Conservation (phyloP, 2,888 invertebrate species). For the Crematogaster levior region DNA sequence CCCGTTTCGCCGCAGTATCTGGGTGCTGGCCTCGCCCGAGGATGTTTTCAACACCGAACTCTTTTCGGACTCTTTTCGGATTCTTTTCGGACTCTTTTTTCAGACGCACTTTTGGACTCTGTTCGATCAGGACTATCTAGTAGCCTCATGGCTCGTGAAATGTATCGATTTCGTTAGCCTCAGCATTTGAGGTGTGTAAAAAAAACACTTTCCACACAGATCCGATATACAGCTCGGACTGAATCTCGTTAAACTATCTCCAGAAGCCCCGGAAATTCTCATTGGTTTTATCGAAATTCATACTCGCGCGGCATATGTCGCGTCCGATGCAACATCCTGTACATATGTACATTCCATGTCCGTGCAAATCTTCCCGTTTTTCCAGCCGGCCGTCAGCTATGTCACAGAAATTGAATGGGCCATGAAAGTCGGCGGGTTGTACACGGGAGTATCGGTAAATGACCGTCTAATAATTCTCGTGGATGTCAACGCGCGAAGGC, state of each 20-base stretch:
- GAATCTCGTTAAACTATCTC: slow-evolving; percentile 76
- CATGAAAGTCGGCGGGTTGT: slow-evolving; percentile 61
- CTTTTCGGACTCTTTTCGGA: too few species aligned
- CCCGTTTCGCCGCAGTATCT: slow-evolving; percentile 55
- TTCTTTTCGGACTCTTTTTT: too few species aligned
- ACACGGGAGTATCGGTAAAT: slow-evolving; percentile 48
- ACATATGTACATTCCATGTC: neutral
- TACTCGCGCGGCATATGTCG: too few species aligned
- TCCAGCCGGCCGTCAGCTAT: slow-evolving; percentile 27
- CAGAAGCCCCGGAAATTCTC: slow-evolving; percentile 74
- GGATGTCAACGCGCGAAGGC: neutral
- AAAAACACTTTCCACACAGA: slow-evolving; percentile 37
- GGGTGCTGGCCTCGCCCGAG: too few species aligned
- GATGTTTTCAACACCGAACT: too few species aligned
- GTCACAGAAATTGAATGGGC: slow-evolving; percentile 66
- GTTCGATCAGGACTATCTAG: neutral
- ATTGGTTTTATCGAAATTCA: slow-evolving; percentile 76
- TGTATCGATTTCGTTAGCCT: slow-evolving; percentile 70
- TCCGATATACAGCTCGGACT: slow-evolving; percentile 43
- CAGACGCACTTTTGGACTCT: too few species aligned
- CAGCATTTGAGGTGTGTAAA: slow-evolving; percentile 10
- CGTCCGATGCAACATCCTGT: slow-evolving; percentile 14
- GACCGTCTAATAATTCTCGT: slow-evolving; percentile 35
- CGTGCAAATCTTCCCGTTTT: neutral
- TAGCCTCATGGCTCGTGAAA: slow-evolving; percentile 28